phyloP scores from a whole-genome alignment of 2,797 vertebrate species.

The Ctenochaetus hawaiiensis region DNA sequence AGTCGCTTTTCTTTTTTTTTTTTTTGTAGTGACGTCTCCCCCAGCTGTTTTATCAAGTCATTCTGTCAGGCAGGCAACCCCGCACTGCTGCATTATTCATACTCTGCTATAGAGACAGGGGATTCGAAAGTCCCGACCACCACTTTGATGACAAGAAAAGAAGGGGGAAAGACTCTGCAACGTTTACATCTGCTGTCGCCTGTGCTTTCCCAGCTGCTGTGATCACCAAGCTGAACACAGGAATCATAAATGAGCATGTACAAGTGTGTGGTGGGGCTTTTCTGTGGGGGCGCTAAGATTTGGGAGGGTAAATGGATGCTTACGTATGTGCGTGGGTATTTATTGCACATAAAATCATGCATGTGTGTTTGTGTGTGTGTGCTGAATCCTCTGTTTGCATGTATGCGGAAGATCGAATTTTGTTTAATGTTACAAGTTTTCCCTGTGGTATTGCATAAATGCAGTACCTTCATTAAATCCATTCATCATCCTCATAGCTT shows the following conservation, averaged over 20 bases:
- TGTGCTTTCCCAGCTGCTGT: slow-evolving; percentile 61
- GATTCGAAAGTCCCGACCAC: slow-evolving; percentile 78
- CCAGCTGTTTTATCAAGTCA: slow-evolving; percentile 78
- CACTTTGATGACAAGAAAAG: slow-evolving; percentile 80
- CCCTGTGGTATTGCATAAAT: slow-evolving; percentile 67
- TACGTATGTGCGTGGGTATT: slow-evolving; percentile 6
- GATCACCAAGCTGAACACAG: slow-evolving; percentile 60
- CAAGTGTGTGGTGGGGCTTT: slow-evolving; percentile 13
- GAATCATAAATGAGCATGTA: slow-evolving; percentile 51
- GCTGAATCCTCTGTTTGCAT: slow-evolving; percentile 17
- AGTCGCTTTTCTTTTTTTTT: slow-evolving; percentile 39
- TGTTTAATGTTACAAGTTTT: slow-evolving; percentile 58
- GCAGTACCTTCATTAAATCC: slow-evolving; percentile 75
- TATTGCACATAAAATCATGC: slow-evolving; percentile 11
- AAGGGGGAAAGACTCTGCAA: slow-evolving; percentile 50
- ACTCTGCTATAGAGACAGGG: slow-evolving; percentile 73
- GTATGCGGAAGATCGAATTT: slow-evolving; percentile 49
- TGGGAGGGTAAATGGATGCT: slow-evolving; percentile 39
- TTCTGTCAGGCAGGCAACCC: slow-evolving; percentile 78
- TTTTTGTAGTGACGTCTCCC: slow-evolving; percentile 63
- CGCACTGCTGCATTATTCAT: slow-evolving; percentile 82
- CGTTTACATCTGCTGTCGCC: slow-evolving; percentile 68
- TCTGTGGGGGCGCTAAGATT: slow-evolving; percentile 6
- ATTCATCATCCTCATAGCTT: slow-evolving; percentile 72
- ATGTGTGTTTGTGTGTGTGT: background rate